Evolutionary conservation across 2,113 vertebrate species (phyloP).

Genomic region (Emydocephalus ijimae): DNA sequence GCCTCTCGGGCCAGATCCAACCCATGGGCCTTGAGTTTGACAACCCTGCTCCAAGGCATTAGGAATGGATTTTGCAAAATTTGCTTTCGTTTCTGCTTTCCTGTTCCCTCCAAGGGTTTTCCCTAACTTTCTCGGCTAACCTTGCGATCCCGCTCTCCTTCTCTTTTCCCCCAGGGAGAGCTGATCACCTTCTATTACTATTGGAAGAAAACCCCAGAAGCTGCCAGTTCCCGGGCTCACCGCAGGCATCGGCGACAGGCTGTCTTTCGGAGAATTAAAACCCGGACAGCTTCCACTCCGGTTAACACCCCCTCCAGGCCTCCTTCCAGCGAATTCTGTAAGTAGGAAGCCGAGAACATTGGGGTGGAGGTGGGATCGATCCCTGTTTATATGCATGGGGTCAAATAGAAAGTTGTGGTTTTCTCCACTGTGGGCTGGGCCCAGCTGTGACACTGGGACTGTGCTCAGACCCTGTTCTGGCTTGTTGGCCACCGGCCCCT

Average conservation of each 20-base stretch:
- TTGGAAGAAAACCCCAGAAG: constrained; percentile 99
- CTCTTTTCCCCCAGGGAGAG: constrained; percentile 81
- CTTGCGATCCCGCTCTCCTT: neutral
- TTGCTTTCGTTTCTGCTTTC: too few relatives aligned
- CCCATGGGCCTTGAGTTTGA: too few relatives aligned
- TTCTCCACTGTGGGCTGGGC: neutral
- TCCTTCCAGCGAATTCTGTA: constrained; percentile 96
- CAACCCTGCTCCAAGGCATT: too few relatives aligned
- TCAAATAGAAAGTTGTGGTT: neutral
- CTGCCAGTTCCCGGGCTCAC: constrained; percentile 93
- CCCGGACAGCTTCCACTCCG: constrained; percentile 92
- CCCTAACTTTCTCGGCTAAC: neutral
- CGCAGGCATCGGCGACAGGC: constrained; percentile 95
- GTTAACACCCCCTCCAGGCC: constrained; percentile 95
- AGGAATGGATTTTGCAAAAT: neutral
- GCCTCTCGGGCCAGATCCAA: too few relatives aligned
- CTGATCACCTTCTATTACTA: constrained; percentile 99
- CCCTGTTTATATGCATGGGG: constrained; percentile 30
- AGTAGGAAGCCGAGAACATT: constrained; percentile 57
- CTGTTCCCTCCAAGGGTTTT: neutral
- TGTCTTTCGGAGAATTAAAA: constrained; percentile 97
- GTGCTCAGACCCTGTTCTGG: too few relatives aligned
- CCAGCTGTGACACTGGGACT: too few relatives aligned
- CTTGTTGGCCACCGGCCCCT: too few relatives aligned
- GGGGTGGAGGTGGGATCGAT: neutral